Conservation (phyloP, 2,797 vertebrate species). For the Spinibarbus caldwelli region DNA sequence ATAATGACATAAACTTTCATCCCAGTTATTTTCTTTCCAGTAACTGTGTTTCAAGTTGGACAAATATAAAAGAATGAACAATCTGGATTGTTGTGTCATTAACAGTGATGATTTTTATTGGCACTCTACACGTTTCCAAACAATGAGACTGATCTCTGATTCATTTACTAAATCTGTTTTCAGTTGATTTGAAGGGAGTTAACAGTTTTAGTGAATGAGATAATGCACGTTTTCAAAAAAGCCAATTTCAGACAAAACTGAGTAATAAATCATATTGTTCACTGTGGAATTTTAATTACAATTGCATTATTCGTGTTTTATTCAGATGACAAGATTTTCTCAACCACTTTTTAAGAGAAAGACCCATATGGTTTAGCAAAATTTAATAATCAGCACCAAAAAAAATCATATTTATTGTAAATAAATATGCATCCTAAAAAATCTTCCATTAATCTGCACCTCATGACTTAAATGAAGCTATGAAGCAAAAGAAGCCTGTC, state of each 20-base stretch:
- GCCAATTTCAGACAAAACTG: background rate
- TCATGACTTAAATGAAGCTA: background rate
- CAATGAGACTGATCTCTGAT: conserved; percentile 4
- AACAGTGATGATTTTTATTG: conserved; percentile 1
- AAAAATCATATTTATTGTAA: background rate
- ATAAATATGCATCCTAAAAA: background rate
- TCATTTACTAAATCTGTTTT: conserved; percentile 8
- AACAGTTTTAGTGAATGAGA: background rate
- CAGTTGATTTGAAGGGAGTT: background rate
- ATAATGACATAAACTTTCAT: background rate
- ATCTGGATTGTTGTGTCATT: background rate
- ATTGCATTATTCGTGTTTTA: background rate
- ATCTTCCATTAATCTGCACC: background rate
- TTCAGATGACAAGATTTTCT: background rate
- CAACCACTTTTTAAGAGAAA: background rate
- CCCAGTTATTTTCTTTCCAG: background rate
- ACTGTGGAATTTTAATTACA: background rate
- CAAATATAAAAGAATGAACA: background rate
- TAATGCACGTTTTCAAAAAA: background rate
- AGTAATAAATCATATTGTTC: background rate
- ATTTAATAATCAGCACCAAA: background rate
- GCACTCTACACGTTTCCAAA: background rate
- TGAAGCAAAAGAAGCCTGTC: background rate
- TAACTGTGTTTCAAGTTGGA: background rate
- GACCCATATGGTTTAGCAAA: background rate